Evolutionary conservation across 2,113 vertebrate genomes (phyloP).

Genomic region (Glaucomys volans): DNA sequence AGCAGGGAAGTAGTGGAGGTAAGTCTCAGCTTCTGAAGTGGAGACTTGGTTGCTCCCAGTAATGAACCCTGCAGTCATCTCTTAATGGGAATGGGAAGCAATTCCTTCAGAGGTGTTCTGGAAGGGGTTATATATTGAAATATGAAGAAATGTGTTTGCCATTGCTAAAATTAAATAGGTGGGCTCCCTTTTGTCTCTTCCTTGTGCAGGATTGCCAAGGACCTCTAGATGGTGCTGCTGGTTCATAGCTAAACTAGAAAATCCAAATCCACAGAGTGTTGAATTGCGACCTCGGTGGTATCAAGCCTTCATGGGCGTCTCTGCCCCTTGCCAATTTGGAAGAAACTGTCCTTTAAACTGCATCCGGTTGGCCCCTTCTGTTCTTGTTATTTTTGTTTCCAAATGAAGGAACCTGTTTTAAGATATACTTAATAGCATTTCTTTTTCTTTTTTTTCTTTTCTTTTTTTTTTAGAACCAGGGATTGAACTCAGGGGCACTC

Average conservation of each 20-base stretch:
- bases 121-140: background rate
- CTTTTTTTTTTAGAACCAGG: too few relatives aligned
- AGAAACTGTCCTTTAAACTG: conserved; percentile 35
- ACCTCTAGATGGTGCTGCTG: conserved; percentile 87
- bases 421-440: conserved; percentile 59
- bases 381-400: conserved; percentile 62
- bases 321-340: conserved; percentile 24
- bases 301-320: background rate
- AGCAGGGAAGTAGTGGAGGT: conserved; percentile 4
- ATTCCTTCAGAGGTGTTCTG: conserved; percentile 10
- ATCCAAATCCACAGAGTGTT: background rate
- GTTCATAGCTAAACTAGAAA: background rate
- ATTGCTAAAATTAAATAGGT: background rate
- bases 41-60: background rate
- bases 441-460: too few relatives aligned
- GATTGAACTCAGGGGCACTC: too few relatives aligned
- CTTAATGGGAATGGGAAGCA: conserved; percentile 1
- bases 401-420: conserved; percentile 52
- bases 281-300: background rate
- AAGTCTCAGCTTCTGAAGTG: conserved; percentile 53
- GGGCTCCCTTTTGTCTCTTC: conserved; percentile 49
- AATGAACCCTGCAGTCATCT: conserved; percentile 33
- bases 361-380: background rate
- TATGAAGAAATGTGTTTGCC: background rate
- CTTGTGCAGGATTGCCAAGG: background rate